Conservation (phyloP, 2,797 vertebrate species). For the Enoplosus armatus region DNA sequence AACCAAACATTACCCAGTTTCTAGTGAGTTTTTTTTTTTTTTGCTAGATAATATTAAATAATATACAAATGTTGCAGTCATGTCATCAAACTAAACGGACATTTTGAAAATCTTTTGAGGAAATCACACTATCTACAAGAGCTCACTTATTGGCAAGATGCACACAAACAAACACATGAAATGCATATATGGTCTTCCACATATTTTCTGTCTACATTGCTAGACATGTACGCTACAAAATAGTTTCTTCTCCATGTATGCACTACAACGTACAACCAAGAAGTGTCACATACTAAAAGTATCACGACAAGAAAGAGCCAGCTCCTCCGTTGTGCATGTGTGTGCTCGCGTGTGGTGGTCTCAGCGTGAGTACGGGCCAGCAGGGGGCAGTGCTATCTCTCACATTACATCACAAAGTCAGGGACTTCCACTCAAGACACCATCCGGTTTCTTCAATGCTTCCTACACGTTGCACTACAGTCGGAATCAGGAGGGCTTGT, state of each 20-base stretch:
- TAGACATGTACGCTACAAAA: slow-evolving; percentile 65
- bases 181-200: slow-evolving; percentile 32
- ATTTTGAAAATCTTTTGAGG: not conserved
- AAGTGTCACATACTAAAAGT: slow-evolving; percentile 50
- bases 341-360: slow-evolving; percentile 33
- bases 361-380: slow-evolving; percentile 49
- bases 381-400: slow-evolving; percentile 73
- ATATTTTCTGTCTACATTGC: slow-evolving; percentile 35
- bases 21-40: slow-evolving; percentile 2
- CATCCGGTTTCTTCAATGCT: not conserved
- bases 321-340: slow-evolving; percentile 64
- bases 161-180: slow-evolving; percentile 36
- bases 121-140: slow-evolving; percentile 31
- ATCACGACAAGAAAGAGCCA: slow-evolving; percentile 68
- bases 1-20: slow-evolving; percentile 1
- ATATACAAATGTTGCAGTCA: slow-evolving; percentile 50
- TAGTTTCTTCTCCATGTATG: slow-evolving; percentile 45
- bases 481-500: slow-evolving; percentile 19
- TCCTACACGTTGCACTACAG: slow-evolving; percentile 29
- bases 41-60: slow-evolving; percentile 28
- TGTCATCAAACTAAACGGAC: slow-evolving; percentile 24
- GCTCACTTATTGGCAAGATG: slow-evolving; percentile 19
- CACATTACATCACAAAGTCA: slow-evolving; percentile 21
- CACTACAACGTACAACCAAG: slow-evolving; percentile 66
- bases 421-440: not conserved